These are phyloP conservation scores for Lampropteryx suffumata DNA, from an alignment of 2,888 invertebrate species.

Conservation along the genomic window DNA sequence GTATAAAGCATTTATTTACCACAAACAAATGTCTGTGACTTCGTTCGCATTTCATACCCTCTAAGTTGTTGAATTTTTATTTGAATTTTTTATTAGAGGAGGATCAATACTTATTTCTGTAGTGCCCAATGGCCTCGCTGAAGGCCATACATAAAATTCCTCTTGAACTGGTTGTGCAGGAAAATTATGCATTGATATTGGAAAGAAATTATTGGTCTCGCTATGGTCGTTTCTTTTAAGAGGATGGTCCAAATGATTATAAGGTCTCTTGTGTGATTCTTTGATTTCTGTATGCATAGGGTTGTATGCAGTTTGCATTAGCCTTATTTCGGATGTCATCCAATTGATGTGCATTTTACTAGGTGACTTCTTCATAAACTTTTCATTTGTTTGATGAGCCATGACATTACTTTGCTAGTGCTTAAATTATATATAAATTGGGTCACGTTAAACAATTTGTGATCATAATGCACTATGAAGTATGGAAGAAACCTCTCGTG, in stretches of 20 bases:
- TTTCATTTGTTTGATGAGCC: constrained; percentile 58
- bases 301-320: constrained; percentile 65
- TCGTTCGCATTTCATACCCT: no score
- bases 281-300: constrained; percentile 54
- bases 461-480: no score
- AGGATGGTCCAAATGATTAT: constrained; percentile 52
- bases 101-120: constrained; percentile 78
- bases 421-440: no score
- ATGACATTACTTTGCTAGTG: constrained; percentile 47
- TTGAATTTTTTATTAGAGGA: constrained; percentile 76
- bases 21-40: not conserved
- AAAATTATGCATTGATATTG: constrained; percentile 72
- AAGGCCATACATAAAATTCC: constrained; percentile 74
- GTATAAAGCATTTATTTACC: constrained; percentile 37
- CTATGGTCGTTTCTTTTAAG: constrained; percentile 63
- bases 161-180: constrained; percentile 64
- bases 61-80: not conserved
- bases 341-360: constrained; percentile 78
- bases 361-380: constrained; percentile 72
- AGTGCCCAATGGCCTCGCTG: constrained; percentile 68
- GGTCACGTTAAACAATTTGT: no score
- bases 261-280: constrained; percentile 56
- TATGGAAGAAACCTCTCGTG: no score
- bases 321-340: constrained; percentile 78
- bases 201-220: constrained; percentile 66